Conservation (phyloP, 2,113 vertebrate species). For the Pimephales promelas region DNA sequence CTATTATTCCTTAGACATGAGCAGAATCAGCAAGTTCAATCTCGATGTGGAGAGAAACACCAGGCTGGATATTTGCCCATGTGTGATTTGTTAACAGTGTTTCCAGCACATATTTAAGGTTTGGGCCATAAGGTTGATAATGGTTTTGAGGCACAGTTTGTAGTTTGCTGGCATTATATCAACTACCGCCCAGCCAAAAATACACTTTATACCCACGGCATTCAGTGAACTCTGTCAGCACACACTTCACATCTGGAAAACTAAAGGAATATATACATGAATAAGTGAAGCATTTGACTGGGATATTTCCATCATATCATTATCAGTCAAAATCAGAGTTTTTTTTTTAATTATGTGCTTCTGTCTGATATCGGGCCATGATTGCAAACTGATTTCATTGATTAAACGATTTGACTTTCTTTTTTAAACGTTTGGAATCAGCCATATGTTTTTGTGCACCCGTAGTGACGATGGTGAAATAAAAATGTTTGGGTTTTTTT, state of each 20-base stretch:
- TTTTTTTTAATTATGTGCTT: not conserved
- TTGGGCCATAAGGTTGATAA: not conserved
- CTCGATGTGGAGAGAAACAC: not conserved
- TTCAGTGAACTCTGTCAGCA: not conserved
- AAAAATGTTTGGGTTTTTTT: too few species aligned
- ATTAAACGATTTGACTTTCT: not conserved
- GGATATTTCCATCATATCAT: not conserved
- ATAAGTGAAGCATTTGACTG: not conserved
- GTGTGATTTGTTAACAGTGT: slow-evolving; percentile 4
- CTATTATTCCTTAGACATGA: not conserved
- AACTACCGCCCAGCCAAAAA: not conserved
- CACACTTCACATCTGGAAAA: slow-evolving; percentile 2
- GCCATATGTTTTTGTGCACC: not conserved
- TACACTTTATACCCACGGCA: not conserved
- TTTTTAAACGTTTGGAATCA: too few species aligned
- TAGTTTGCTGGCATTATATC: not conserved
- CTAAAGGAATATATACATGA: not conserved
- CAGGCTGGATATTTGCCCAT: not conserved
- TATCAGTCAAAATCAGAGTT: not conserved
- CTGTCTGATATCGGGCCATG: not conserved
- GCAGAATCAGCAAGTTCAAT: not conserved
- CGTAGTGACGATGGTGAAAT: not conserved
- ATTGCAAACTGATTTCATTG: not conserved
- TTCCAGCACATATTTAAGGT: slow-evolving; percentile 3
- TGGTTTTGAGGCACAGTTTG: not conserved